Percentiles rank a stretch among this genome's conserved stretches.
Evolutionary conservation across 2,797 vertebrate species (phyloP).

Genomic region (Anas georgica): DNA sequence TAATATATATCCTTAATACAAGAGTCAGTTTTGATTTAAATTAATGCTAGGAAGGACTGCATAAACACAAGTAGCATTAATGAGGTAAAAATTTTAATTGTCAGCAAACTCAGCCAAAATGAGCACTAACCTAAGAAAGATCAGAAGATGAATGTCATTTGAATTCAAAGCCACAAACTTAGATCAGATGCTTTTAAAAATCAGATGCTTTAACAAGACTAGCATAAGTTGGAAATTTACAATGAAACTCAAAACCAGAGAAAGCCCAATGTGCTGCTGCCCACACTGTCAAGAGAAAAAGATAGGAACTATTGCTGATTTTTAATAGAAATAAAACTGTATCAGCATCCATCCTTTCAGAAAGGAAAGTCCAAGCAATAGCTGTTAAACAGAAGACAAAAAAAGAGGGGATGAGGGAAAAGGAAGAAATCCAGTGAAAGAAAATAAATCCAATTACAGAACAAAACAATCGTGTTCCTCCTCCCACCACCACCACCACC

Average conservation of each 20-base stretch:
- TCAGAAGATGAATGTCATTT: not conserved
- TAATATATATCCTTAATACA: not conserved
- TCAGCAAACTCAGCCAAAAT: not conserved
- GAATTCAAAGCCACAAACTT: constrained; percentile 11
- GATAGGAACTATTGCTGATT: not conserved
- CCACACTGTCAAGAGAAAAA: not conserved
- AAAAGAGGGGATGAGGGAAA: not conserved
- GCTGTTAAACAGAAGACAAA: not conserved
- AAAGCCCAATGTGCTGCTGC: not conserved
- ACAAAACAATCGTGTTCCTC: not conserved
- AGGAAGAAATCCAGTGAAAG: not conserved
- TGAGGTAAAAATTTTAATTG: not conserved
- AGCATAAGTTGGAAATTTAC: not conserved
- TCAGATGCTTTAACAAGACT: not conserved
- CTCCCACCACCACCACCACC: not conserved
- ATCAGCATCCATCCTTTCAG: not conserved
- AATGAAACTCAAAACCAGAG: not conserved
- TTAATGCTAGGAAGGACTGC: not conserved
- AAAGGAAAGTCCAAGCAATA: not conserved
- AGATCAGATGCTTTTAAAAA: constrained; percentile 30
- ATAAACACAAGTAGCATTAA: not conserved
- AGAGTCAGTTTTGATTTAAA: not conserved
- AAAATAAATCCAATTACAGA: not conserved
- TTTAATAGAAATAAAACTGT: not conserved
- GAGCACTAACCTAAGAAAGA: not conserved